Base-by-base conservation (phyloP, 2,113 vertebrate species). In the Gavialis gangeticus region DNA sequence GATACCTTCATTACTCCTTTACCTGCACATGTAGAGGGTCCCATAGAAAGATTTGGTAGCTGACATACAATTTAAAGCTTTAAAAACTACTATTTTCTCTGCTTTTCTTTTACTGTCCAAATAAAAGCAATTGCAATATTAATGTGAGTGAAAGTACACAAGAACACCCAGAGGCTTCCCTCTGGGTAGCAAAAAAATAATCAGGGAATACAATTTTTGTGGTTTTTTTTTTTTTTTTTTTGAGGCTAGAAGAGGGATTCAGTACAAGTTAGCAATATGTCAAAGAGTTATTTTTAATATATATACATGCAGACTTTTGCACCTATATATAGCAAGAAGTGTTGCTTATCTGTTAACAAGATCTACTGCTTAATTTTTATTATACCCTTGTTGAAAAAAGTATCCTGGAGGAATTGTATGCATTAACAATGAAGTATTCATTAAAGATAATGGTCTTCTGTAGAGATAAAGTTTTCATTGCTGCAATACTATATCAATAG, bases 91-190 rank as follows among this genome's bases (percentile, higher is more conserved):
- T 59, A 59, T 10, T 77, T 46, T 79, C 19, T 85, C 21, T 67
- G 28, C 4, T 11, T 78, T 21, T 6, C 1, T 96, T 95, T 95
- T 85, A 66, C 71, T 94, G 34, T 86, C 78, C 54, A 90, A 82
- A 86, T 57, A 93, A 82, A 91, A 86, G 11, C 4, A 78, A 54
- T 19, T 85, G 15, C 59, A 86, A 80, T 85, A 92, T 79, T 87
- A 93, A 75, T 37, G 88, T 0, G 0, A 85, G 1, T 87, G 28
- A 75, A 95, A 63, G 12, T 57, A 9, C 59, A 2, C 77, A 91
- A 80, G 15, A 84, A 75, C 71, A 90, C 56, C 66, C 30, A 89
- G 16, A 21, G 56, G 75, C 25, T 88, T 95, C 92, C 28, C 75
- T 83, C 28, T 30, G 30, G 59, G 75, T 83, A 88, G 28, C 63